These are phyloP conservation scores for Agonopterix subpropinquella DNA, from an alignment of 2,888 invertebrate genomes.

Conservation along the genomic window DNA sequence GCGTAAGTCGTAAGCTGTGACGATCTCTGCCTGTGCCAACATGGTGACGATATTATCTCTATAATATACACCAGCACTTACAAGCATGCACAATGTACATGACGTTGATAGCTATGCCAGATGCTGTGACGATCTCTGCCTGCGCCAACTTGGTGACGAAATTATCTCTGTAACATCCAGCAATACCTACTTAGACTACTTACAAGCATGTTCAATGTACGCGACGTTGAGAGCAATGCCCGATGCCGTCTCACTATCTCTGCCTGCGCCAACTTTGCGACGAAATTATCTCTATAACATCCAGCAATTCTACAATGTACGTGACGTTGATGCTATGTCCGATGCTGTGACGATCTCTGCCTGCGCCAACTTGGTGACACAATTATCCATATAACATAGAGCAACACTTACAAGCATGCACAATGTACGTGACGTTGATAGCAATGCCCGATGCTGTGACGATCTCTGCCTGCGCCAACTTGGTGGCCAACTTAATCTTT, in stretches of 20 bases:
- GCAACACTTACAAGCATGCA: not conserved
- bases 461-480: conserved; percentile 9
- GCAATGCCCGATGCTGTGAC: not conserved
- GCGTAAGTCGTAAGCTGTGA: not conserved
- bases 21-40: conserved; percentile 6
- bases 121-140: not conserved
- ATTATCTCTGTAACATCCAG: too few relatives aligned
- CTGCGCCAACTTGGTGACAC: conserved; percentile 14
- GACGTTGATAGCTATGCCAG: not conserved
- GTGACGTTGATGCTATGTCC: not conserved
- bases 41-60: too few relatives aligned
- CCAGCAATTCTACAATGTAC: too few relatives aligned
- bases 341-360: not conserved
- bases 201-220: not conserved
- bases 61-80: not conserved
- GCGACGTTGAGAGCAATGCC: not conserved
- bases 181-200: too few relatives aligned
- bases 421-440: not conserved
- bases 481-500: too few relatives aligned
- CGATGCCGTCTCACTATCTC: not conserved
- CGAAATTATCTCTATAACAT: too few relatives aligned
- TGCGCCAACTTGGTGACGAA: conserved; percentile 15
- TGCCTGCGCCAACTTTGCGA: too few relatives aligned
- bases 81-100: not conserved
- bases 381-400: too few relatives aligned